Percentiles rank a stretch among this genome's conserved stretches.
phyloP scores from a whole-genome alignment of 2,888 invertebrate genomes.

The Dyspetes luteomarginatus region DNA sequence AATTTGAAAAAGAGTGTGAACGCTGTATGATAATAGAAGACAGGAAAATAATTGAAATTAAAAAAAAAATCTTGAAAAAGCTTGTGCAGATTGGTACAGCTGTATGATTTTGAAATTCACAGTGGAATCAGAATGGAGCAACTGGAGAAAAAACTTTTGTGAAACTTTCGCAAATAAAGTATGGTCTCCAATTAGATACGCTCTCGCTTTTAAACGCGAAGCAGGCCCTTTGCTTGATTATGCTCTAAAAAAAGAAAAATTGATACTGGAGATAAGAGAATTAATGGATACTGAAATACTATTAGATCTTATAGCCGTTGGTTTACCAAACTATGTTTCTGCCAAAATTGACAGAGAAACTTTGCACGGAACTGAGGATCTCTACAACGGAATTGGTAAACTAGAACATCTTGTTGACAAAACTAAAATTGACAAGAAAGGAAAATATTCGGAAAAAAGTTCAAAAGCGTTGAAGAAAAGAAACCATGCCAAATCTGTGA shows the following conservation, averaged over 20 bases:
- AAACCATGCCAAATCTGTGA: slow-evolving; percentile 60
- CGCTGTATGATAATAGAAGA: slow-evolving; percentile 34
- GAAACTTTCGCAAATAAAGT: slow-evolving; percentile 72
- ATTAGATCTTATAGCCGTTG: slow-evolving; percentile 70
- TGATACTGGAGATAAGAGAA: slow-evolving; percentile 16
- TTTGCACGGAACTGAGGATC: slow-evolving; percentile 68
- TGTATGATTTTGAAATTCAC: slow-evolving; percentile 68
- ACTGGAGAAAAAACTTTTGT: slow-evolving; percentile 67
- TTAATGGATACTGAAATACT: slow-evolving; percentile 20
- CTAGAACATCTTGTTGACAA: slow-evolving; percentile 69
- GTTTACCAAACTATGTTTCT: slow-evolving; percentile 69
- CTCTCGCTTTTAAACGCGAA: slow-evolving; percentile 63
- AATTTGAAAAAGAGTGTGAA: slow-evolving; percentile 10
- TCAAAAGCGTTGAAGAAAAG: slow-evolving; percentile 15
- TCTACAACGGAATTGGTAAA: slow-evolving; percentile 72
- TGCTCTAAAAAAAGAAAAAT: slow-evolving; percentile 31
- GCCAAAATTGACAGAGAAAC: slow-evolving; percentile 72
- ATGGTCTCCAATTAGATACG: slow-evolving; percentile 70
- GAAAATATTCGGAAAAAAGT: background rate
- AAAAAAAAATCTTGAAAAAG: slow-evolving; percentile 64
- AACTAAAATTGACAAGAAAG: slow-evolving; percentile 48
- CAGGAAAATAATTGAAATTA: slow-evolving; percentile 67
- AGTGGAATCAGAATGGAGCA: slow-evolving; percentile 64
- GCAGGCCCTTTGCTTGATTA: slow-evolving; percentile 38
- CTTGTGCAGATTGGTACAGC: slow-evolving; percentile 69